A percentile compares a stretch with the other conserved stretches of the same genome.
phyloP scores from a whole-genome alignment of 2,888 invertebrate species.

The Apamea anceps region DNA sequence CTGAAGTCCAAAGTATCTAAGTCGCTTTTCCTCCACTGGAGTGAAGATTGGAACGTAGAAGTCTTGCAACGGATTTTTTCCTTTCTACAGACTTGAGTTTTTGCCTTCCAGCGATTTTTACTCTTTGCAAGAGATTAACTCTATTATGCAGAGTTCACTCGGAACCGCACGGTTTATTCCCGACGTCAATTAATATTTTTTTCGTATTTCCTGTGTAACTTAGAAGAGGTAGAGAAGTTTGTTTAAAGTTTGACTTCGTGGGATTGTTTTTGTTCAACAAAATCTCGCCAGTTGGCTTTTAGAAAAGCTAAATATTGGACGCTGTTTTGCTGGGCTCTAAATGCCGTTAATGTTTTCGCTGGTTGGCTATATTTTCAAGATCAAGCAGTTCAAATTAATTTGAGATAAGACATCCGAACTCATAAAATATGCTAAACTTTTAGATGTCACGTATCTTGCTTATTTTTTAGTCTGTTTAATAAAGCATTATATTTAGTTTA shows the following conservation, averaged over 20 bases:
- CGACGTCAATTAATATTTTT: constrained; percentile 26
- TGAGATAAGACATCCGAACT: too few species aligned
- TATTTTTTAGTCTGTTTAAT: neutral
- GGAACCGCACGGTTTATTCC: constrained; percentile 28
- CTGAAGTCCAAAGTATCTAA: constrained; percentile 61
- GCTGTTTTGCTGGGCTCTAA: neutral
- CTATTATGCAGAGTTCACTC: constrained; percentile 38
- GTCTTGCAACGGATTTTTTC: constrained; percentile 48
- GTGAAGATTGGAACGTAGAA: constrained; percentile 49
- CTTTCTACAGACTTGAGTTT: constrained; percentile 16
- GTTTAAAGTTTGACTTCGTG: constrained; percentile 18
- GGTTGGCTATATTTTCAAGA: neutral
- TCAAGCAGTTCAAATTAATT: neutral
- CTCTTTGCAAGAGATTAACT: constrained; percentile 53
- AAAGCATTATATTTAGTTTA: neutral
- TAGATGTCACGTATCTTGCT: neutral
- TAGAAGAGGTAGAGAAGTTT: constrained; percentile 12
- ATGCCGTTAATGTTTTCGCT: neutral
- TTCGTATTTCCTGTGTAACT: constrained; percentile 11
- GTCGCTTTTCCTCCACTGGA: constrained; percentile 41
- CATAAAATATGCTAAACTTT: neutral
- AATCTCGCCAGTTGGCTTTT: neutral
- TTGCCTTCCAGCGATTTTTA: constrained; percentile 47
- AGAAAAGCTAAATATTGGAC: neutral
- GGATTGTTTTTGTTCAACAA: neutral